Base-by-base conservation (phyloP, 2,113 vertebrate genomes). In the Amphiprion percula region DNA sequence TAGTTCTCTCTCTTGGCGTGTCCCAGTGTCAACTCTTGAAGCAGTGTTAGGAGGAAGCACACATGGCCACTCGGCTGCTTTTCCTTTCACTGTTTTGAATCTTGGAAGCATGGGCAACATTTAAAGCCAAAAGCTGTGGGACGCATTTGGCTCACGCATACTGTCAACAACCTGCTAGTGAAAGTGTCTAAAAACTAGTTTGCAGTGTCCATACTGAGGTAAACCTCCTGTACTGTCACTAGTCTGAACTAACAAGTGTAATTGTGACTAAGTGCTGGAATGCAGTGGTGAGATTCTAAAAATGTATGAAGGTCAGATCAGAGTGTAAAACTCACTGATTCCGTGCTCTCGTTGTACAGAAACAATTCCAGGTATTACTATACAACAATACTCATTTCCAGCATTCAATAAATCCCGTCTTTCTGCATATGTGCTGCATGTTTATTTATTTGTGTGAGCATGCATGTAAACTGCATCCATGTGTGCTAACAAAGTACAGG, bases 31-130 rank as follows among this genome's bases (percentile, higher is more conserved):
- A 62, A 23, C 76, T 53, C 14, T 11, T 8, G 41, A 30, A 26
- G 59, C 54, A 47, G 19, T 14, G 0, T 33, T 21, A 49, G 52
- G 5, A 59, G 11, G 44, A 5, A 55, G 54, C 61, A 61, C 65
- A 52, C 72, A 78, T 21, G 65, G 69, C 74, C 64, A 23, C 69
- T 69, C 14, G 24, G 30, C 65, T 26, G n/a, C 14, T 65, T 71
- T 61, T 70, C 59, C 63, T 60, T 37, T 80, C 64, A 49, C 56
- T 23, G 54, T 65, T 52, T 72, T n/a, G 17, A 68, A 55, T 54
- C 23, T 83, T 54, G 80, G 79, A 80, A 77, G 68, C 39, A 9
- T 8, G 0, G 24, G 26, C 4, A 23, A 33, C 44, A 19, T 37
- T 23, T 56, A 47, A 55, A 78, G 65, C 49, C 79, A 58, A 74